Evolutionary conservation across 2,888 invertebrate species (phyloP).

Genomic region (Stictocephala bisonia): DNA sequence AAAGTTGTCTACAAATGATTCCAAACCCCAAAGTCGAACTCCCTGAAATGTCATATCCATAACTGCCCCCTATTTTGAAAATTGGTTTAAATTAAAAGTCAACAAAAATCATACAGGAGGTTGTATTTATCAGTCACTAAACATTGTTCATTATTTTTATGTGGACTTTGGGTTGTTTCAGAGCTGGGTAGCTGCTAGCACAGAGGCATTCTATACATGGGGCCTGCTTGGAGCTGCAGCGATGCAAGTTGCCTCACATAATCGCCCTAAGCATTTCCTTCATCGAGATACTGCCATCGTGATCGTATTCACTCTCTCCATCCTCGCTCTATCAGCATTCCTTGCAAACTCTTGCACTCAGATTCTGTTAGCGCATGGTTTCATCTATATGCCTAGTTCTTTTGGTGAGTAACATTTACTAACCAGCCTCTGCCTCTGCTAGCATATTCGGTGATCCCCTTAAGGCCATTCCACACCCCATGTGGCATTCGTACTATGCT

Average conservation of each 20-base stretch:
- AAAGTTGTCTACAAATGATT: too few species aligned
- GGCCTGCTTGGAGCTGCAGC: conserved; percentile 83
- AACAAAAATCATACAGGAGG: too few species aligned
- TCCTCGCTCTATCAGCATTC: conserved; percentile 80
- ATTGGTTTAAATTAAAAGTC: too few species aligned
- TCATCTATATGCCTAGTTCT: conserved; percentile 82
- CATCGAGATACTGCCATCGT: conserved; percentile 74
- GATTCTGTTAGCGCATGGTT: conserved; percentile 77
- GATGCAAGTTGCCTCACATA: conserved; percentile 84
- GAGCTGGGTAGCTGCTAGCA: conserved; percentile 91
- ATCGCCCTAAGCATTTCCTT: conserved; percentile 74
- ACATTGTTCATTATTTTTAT: too few species aligned
- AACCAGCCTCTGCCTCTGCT: too few species aligned
- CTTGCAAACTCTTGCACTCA: conserved; percentile 86
- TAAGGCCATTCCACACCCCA: too few species aligned
- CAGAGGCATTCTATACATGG: conserved; percentile 91
- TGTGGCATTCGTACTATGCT: too few species aligned
- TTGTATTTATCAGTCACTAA: too few species aligned
- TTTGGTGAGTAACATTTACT: conserved; percentile 81
- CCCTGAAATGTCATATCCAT: too few species aligned
- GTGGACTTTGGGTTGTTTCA: conserved; percentile 66
- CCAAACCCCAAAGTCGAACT: too few species aligned
- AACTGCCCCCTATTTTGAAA: too few species aligned
- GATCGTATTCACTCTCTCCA: conserved; percentile 77
- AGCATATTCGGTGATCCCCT: too few species aligned